Evolutionary conservation across 2,113 vertebrate species (phyloP), one percentile per base, ranked within the genome.

Genomic region (Apodemus sylvaticus): DNA sequence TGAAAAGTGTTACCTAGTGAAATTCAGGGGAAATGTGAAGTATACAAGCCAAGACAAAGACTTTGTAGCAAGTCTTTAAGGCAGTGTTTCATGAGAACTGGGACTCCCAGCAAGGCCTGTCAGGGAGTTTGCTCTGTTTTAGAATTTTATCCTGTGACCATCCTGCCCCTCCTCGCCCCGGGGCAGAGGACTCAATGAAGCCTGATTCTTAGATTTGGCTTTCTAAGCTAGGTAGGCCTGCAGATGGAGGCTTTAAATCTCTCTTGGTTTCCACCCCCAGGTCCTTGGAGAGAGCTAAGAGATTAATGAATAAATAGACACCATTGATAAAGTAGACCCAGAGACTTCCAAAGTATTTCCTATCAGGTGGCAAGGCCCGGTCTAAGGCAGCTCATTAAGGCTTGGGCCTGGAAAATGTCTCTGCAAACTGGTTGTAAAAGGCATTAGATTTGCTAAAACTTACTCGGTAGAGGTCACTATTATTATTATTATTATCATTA

Each of bases 161-260:
- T 81, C 20, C 51, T 9, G 9, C 51, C 51, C 51, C 58, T 6
- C 58, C 51, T 89, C 14, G 62, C 5, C 53, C 29, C 92, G 24
- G 14, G 58, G 89, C 42, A 86, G 16, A 62, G 94, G 70, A 79
- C 42, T 48, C 66, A 90, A n/a, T 71, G 74, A 74, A 42, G 31
- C 74, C 87, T 95, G 87, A 60, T 79, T 95, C 71, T 94, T 85
- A 42, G 81, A 19, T 73, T 83, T 85, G 76, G 91, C 86, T 45
- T 81, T 92, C 73, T 73, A 81, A 96, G 66, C 34, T 83, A 87
- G 88, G 81, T 16, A 53, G 19, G 34, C 7, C 24, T 91, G 34
- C 7, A 29, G 48, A 93, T 7, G 64, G 42, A 89, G 74, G n/a
- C 73, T 87, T 89, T 77, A 86, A 74, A 6, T 86, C 70, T 90